Evolutionary conservation across 2,797 vertebrate species (phyloP).

Genomic region (Lagodon rhomboides): DNA sequence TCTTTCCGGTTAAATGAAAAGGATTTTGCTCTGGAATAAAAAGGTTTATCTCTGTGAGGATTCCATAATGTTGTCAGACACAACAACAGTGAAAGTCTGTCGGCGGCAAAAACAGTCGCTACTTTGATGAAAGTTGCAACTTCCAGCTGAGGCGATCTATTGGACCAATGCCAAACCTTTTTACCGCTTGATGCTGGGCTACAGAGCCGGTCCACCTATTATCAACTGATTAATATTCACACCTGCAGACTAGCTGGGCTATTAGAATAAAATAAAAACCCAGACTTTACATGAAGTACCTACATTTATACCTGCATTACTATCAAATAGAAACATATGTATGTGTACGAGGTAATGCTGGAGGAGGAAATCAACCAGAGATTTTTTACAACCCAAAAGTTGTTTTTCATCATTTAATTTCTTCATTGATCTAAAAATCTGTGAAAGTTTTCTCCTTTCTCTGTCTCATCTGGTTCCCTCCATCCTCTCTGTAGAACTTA

Average conservation of each 20-base stretch:
- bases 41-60: no score
- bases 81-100: no score
- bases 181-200: not conserved
- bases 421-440: no score
- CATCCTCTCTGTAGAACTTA: constrained; percentile 85
- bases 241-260: not conserved
- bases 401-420: not conserved
- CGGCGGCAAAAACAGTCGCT: no score
- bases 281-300: no score
- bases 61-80: no score
- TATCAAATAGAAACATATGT: not conserved
- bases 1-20: no score
- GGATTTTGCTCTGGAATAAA: no score
- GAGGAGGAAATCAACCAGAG: not conserved
- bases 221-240: not conserved
- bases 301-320: no score
- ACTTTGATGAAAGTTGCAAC: no score
- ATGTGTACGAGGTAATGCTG: not conserved
- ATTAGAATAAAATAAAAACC: not conserved
- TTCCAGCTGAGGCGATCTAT: no score
- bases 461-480: not conserved
- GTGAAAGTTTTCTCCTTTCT: not conserved
- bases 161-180: no score
- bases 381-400: not conserved
- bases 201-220: not conserved